phyloP scores from a whole-genome alignment of 1,140 invertebrate genomes.

The Neodiprion lecontei region DNA sequence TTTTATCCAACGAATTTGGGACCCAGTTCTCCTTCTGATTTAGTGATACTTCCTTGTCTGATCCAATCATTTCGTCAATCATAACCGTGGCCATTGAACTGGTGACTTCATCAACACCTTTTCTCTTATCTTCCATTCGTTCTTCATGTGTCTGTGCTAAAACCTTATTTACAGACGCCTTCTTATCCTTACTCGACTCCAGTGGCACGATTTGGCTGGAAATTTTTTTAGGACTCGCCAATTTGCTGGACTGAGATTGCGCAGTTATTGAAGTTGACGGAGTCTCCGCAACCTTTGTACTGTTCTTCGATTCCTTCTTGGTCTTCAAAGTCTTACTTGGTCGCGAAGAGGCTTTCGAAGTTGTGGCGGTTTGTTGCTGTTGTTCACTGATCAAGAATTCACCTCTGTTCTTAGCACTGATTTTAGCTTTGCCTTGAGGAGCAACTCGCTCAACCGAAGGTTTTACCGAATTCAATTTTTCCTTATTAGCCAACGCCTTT shows the following conservation, averaged over 20 bases:
- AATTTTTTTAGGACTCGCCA: neutral
- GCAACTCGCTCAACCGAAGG: conserved; percentile 18
- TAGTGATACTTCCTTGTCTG: neutral
- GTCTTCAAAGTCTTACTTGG: neutral
- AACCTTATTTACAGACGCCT: neutral
- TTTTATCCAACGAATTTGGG: neutral
- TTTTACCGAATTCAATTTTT: conserved; percentile 18
- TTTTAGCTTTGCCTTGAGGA: conserved; percentile 36
- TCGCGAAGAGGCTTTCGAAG: neutral
- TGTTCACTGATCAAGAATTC: conserved; percentile 36
- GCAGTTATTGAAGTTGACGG: conserved; percentile 9
- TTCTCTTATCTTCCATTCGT: neutral
- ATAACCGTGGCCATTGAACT: too few relatives aligned
- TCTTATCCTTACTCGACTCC: too few relatives aligned
- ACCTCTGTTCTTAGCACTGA: conserved; percentile 33
- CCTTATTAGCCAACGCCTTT: conserved; percentile 35
- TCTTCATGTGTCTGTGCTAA: neutral
- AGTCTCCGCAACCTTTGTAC: neutral
- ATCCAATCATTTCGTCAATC: too few relatives aligned
- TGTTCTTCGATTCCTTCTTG: conserved; percentile 3
- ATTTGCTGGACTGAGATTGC: neutral
- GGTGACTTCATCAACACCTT: too few relatives aligned
- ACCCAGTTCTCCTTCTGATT: neutral
- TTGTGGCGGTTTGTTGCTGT: neutral
- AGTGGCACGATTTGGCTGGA: neutral